These are phyloP conservation scores for Spinibarbus caldwelli DNA, from an alignment of 2,797 vertebrate genomes.

Conservation along the genomic window DNA sequence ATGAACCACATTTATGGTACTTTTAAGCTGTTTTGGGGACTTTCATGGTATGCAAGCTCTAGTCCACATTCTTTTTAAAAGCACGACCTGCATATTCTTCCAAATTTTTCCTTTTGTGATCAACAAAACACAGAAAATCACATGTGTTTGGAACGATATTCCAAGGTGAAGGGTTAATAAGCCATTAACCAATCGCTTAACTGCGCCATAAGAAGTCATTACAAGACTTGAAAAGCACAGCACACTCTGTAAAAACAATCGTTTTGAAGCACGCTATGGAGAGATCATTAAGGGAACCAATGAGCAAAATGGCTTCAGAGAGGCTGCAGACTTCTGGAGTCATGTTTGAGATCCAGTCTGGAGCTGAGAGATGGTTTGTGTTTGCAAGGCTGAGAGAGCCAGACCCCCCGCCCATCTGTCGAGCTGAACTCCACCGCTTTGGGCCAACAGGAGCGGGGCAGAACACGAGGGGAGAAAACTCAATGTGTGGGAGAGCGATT, in stretches of 20 bases:
- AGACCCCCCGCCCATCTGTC: constrained; percentile 26
- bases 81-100: neutral
- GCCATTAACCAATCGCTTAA: constrained; percentile 23
- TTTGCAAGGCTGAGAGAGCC: constrained; percentile 28
- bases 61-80: neutral
- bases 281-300: constrained; percentile 17
- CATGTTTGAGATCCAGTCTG: constrained; percentile 21
- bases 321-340: constrained; percentile 18
- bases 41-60: neutral
- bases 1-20: neutral
- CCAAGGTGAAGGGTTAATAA: neutral
- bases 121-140: neutral
- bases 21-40: neutral
- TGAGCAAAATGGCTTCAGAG: constrained; percentile 11
- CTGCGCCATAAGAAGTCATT: constrained; percentile 41
- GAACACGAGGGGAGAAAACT: neutral
- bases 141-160: neutral
- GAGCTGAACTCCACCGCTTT: constrained; percentile 15
- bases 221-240: constrained; percentile 27
- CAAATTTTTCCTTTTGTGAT: neutral
- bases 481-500: constrained; percentile 59
- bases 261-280: constrained; percentile 17
- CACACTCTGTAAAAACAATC: constrained; percentile 20
- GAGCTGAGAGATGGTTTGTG: constrained; percentile 32
- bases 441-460: constrained; percentile 24